phyloP scores from a whole-genome alignment of 30 jellyfish, hydroid and myxozoan species.

The Sanderia malayensis region DNA sequence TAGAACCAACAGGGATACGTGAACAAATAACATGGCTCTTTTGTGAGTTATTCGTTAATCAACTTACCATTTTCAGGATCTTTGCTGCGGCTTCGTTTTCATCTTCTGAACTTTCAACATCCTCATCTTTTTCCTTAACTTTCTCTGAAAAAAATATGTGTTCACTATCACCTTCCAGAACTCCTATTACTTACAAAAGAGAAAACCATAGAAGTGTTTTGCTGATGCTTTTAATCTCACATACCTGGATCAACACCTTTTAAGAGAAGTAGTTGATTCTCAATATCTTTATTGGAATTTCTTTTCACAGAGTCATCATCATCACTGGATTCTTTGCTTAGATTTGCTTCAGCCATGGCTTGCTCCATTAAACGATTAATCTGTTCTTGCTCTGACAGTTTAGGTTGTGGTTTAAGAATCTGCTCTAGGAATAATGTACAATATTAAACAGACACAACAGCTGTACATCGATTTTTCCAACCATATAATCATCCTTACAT shows the following conservation, averaged over 20 bases:
- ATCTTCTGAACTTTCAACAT: slow-evolving; percentile 77
- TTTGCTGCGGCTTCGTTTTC: slow-evolving; percentile 67
- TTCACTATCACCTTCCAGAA: no score
- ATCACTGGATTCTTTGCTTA: slow-evolving; percentile 16
- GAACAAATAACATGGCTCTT: no score
- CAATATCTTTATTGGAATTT: slow-evolving; percentile 25
- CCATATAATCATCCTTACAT: slow-evolving; percentile 25
- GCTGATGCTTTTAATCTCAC: no score
- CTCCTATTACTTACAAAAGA: no score
- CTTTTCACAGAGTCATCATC: not conserved
- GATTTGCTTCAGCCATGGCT: slow-evolving; percentile 63
- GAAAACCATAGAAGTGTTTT: no score
- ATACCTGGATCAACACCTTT: slow-evolving; percentile 85
- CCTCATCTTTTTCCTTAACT: slow-evolving; percentile 6
- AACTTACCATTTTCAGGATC: slow-evolving; percentile 61
- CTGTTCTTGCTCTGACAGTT: slow-evolving; percentile 74
- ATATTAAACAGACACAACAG: not conserved
- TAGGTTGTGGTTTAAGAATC: slow-evolving; percentile 74
- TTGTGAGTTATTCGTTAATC: no score
- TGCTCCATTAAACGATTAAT: slow-evolving; percentile 49
- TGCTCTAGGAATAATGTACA: not conserved
- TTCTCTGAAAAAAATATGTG: slow-evolving; percentile 5
- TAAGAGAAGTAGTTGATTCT: slow-evolving; percentile 54
- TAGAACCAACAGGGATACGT: no score
- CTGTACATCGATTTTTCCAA: not conserved